Evolutionary conservation across 2,888 invertebrate species (phyloP), one percentile per base, ranked within the genome.

Genomic region (Ophion obscuratus): DNA sequence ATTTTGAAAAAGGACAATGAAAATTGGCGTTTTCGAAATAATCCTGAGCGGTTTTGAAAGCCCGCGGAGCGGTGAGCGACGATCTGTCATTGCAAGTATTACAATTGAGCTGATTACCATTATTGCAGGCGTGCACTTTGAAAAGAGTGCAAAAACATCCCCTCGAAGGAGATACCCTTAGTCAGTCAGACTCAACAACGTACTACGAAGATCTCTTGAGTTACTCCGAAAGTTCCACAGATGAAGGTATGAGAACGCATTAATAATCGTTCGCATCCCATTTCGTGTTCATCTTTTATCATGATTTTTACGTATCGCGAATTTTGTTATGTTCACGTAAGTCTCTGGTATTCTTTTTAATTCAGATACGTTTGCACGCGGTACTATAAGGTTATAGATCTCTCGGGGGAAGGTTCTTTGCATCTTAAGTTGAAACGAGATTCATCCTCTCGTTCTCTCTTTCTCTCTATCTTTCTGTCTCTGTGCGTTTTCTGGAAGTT

Each of bases 121-220:
- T 53, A 66, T 53, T 84, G 0, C 84, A 95, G 95, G 98, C 98
- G 0, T 98, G 97, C 87, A 97, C 97, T 81, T 94, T 98, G 89
- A 98, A 97, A 93, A 95, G 98, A 82, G 96, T 97, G 68, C 97
- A 97, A 93, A 97, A 97, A 90, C 97, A 97, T 94, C 97, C 97
- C 84, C 96, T 97, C 62, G 97, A 97, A 93, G 98, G 97, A 67
- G 98, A 98, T 92, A 97, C 97, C 71, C 96, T 97, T 85, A 97
- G 97, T 93, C 97, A 97, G 88, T 98, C 98, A 5, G 99, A 98
- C 94, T 98, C 98, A 11, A 98, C 98, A 71, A 98, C 98, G n/a
- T 99, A 98, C 95, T 98, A 98, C 94, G 98, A 98, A 94, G 98
- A 99, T 94, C 97, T 98, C 94, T 96, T 97, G 82, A 97, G 98